phyloP scores from a whole-genome alignment of 2,888 invertebrate genomes.

The Dolomedes plantarius region DNA sequence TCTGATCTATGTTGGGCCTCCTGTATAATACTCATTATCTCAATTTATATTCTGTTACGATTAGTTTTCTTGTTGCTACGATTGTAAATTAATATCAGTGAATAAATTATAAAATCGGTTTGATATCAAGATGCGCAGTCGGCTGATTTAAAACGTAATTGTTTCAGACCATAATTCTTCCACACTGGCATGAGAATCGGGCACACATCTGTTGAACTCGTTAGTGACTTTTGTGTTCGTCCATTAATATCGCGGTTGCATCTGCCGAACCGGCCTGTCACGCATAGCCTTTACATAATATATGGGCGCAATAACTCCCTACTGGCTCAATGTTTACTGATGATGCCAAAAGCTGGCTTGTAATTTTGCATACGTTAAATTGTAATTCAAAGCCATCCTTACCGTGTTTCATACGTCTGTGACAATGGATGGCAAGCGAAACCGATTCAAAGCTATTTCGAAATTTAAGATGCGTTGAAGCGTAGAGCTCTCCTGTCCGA shows the following conservation, averaged over 20 bases:
- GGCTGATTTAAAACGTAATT: too few species aligned
- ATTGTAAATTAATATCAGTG: too few species aligned
- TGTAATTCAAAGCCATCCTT: not conserved
- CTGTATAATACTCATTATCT: too few species aligned
- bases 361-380: conserved; percentile 5
- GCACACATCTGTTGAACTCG: conserved; percentile 6
- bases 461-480: not conserved
- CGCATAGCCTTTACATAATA: not conserved
- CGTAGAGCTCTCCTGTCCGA: not conserved
- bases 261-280: not conserved
- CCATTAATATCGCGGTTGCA: not conserved
- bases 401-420: not conserved
- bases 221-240: conserved; percentile 1
- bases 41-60: too few species aligned
- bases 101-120: too few species aligned
- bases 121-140: too few species aligned
- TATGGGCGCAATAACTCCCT: not conserved
- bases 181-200: not conserved
- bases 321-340: not conserved
- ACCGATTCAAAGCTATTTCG: not conserved
- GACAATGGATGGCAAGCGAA: not conserved
- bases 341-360: not conserved
- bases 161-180: not conserved
- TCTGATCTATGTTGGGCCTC: too few species aligned
- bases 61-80: too few species aligned